Base-by-base conservation (phyloP, 2,888 invertebrate genomes). In the Branchipolynoe longqiensis region DNA sequence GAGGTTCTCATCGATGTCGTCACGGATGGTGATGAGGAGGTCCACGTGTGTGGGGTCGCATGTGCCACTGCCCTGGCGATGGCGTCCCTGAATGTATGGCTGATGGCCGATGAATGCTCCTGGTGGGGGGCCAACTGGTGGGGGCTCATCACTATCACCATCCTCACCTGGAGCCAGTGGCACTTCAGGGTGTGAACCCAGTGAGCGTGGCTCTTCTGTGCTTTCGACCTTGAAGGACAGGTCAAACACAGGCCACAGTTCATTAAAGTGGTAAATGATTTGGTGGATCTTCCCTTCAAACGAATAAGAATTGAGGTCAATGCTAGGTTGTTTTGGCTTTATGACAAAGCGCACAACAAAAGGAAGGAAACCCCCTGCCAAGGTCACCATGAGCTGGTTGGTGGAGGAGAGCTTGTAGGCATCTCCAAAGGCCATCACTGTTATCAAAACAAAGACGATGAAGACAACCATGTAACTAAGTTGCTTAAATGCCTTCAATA, bases 211-310 rank as follows among this genome's bases (percentile, higher is more conserved):
- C 1, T 33, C 59, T 14, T 64, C 74, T 22, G 48, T 62, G 18
- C 83, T 85, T 18, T 85, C 85, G 14, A 85, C 83, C 36, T 82
- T 85, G 86, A 92, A 88, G 31, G 90, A 82, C 8, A 93, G 88
- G 84, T 93, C 93, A 85, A 88, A 89, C 31, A 92, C 90, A 0
- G 92, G 92, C 93, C 93, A 93, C 83, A 90, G 89, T 85, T 92
- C 92, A 41, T 90, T 90, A 88, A 91, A 93, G 41, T 90, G 90
- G 6, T 90, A 88, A 41, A 93, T 90, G 73, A 92, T 91, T 85
- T 92, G 91, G 82, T 92, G 92, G 54, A 93, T 90, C 78, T 92
- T 92, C 0, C 92, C 93, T 85, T 92, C 91, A 85, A 93, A 92
- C 69, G 92, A 91, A 82, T 87, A 86, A 86, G 90, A 22, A 90